Base-by-base conservation (phyloP, 2,797 vertebrate genomes). In the Phalanger gymnotis region DNA sequence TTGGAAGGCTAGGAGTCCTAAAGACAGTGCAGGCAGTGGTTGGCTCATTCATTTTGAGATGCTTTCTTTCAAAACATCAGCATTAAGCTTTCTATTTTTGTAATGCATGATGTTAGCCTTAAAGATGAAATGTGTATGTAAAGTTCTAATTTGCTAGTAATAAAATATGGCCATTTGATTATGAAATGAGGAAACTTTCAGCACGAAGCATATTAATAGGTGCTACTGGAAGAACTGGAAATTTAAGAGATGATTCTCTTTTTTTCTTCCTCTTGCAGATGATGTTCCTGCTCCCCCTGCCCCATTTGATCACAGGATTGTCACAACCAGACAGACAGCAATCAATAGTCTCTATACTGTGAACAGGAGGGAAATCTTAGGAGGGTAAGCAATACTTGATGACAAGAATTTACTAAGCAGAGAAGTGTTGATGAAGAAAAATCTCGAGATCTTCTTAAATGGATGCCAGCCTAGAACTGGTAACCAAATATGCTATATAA, bases 271-370 rank as follows among this genome's bases (percentile, higher is more conserved):
- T 94, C 96, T 98, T 98, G 92, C 97, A 99, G 99, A 99, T 95
- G 98, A 98, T 4, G 98, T 96, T 91, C 98, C 98, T 11, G 99
- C 99, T 34, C 99, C 99, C 11, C 95, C 99, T 0, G 99, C 99
- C 16, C 99, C 99, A 9, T 99, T 99, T 91, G 99, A 99, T 97
- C 99, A 99, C 96, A 99, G 99, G 93, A 99, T 99, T 14, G 99
- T 99, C 96, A 99, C 99, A 53, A 98, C 99, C 95, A 99, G 99
- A 98, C 99, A 99, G 91, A 98, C 99, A 92, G 99, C 99, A 87
- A 99, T 99, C 57, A 98, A 98, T 96, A 99, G 98, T 96, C 99
- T 99, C 55, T 99, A 99, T 95, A 98, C 98, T 0, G 99, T 99
- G 98, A 99, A 99, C 97, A 98, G 98, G 96, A 98, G 99, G 0